A percentile compares a stretch with the other conserved stretches of the same genome.
Evolutionary conservation across 2,888 invertebrate species (phyloP).

Genomic region (Drosophila fungiperda): DNA sequence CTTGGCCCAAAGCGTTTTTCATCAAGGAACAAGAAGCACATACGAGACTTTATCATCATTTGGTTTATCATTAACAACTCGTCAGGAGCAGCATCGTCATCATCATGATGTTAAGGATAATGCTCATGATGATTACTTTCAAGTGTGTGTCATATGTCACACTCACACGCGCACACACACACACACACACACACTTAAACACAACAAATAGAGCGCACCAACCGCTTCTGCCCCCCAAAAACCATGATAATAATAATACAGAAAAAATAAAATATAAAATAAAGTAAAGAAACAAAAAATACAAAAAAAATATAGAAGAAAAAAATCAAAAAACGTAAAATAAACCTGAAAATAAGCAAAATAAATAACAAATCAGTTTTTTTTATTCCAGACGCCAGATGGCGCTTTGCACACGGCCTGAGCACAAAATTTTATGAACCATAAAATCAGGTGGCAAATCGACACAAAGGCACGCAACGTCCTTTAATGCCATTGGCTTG

Average conservation of each 20-base stretch:
- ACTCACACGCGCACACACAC: slow-evolving; percentile 18
- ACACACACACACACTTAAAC: slow-evolving; percentile 2
- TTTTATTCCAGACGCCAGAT: slow-evolving; percentile 51
- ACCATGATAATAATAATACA: slow-evolving; percentile 33
- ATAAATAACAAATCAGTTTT: slow-evolving; percentile 49
- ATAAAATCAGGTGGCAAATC: slow-evolving; percentile 73
- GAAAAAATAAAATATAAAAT: slow-evolving; percentile 19
- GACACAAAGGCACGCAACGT: slow-evolving; percentile 64
- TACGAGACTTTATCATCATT: slow-evolving; percentile 60
- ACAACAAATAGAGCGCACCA: slow-evolving; percentile 62
- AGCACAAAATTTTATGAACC: slow-evolving; percentile 69
- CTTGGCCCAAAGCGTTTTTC: slow-evolving; percentile 71
- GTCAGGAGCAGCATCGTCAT: slow-evolving; percentile 47
- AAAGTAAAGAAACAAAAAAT: slow-evolving; percentile 13
- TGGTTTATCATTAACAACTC: slow-evolving; percentile 77
- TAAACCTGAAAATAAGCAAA: slow-evolving; percentile 5
- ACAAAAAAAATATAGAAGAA: not conserved
- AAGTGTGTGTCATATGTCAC: slow-evolving; percentile 73
- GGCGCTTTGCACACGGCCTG: slow-evolving; percentile 37
- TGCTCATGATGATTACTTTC: slow-evolving; percentile 36
- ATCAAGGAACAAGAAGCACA: slow-evolving; percentile 43
- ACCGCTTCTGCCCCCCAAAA: slow-evolving; percentile 24
- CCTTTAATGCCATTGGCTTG: slow-evolving; percentile 25
- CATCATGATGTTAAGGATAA: slow-evolving; percentile 17
- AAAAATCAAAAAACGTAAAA: not conserved